Evolutionary conservation across 2,888 invertebrate species (phyloP), one percentile per base, ranked within the genome.

Genomic region (Pecten maximus): DNA sequence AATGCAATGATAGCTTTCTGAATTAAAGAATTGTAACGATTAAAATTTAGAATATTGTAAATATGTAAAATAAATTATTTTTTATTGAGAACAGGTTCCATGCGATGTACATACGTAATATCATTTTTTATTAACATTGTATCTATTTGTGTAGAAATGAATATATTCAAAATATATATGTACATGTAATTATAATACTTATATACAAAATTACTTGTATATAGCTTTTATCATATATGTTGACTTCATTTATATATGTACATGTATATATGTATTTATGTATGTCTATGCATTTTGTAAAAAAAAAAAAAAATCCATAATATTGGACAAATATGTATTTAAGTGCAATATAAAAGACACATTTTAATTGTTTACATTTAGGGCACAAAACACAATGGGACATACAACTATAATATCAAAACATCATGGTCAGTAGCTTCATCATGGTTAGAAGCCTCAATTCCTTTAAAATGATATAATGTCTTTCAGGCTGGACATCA

Each of bases 41-140:
- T 23, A 23, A 19, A 1, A 74, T 35, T 35, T 8, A 35, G 0
- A 74, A 35, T 35, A 74, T 74, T 74, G 74, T 74, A 74, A 28
- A 74, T 74, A 74, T 74, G 74, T 74, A 74, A 74, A 74, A 74
- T 74, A 74, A 74, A 74, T 74, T 74, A 74, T 74, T 74, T 74
- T 44, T 74, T 74, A 74, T 74, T 8, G 35, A 74, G 0, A 35
- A 28, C 74, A 35, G 74, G 35, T 74, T 74, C 74, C 23, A 2
- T 74, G 8, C 35, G 74, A 74, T 74, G 35, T 74, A 44, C 44
- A 44, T 44, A 44, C 28, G 10, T 74, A 35, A 0, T 35, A 10
- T 35, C 10, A 8, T 35, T 74, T 74, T 60, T 74, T 74, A 74
- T 74, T 35, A 74, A 12, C n/a, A n/a, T n/a, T n/a, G n/a, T 35